phyloP scores from a whole-genome alignment of 2,888 invertebrate genomes.

The Eupithecia dodoneata region DNA sequence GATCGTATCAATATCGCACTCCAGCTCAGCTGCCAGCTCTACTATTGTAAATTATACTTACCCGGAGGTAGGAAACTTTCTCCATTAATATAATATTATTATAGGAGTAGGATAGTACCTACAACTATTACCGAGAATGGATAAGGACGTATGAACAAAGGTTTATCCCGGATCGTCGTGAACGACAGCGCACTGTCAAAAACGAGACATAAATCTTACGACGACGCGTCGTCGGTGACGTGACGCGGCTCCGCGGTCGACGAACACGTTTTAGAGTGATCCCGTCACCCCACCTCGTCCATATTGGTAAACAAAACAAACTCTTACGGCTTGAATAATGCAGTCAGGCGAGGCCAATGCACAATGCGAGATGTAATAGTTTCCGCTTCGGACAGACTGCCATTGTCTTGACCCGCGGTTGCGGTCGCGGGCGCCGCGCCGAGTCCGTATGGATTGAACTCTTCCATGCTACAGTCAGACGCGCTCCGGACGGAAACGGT shows the following conservation, averaged over 20 bases:
- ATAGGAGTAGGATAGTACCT: not conserved
- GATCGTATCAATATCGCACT: not conserved
- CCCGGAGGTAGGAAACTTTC: constrained; percentile 44
- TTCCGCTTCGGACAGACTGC: constrained; percentile 81
- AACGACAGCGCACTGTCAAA: constrained; percentile 69
- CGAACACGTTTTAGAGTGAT: constrained; percentile 59
- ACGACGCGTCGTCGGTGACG: constrained; percentile 63
- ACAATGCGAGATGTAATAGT: constrained; percentile 81
- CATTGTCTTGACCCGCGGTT: constrained; percentile 68
- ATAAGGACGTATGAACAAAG: constrained; percentile 73
- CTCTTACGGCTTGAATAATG: constrained; percentile 81
- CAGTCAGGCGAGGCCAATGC: constrained; percentile 76
- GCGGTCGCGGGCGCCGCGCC: no score
- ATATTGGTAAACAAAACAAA: constrained; percentile 71
- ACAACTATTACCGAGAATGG: constrained; percentile 68
- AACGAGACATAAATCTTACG: constrained; percentile 45
- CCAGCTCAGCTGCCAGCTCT: not conserved
- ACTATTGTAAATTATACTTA: not conserved
- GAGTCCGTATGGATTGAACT: constrained; percentile 59
- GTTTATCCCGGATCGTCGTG: constrained; percentile 75
- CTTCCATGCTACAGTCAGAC: constrained; percentile 63
- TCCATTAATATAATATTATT: constrained; percentile 53
- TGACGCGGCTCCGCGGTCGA: constrained; percentile 52
- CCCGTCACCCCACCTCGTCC: constrained; percentile 72
- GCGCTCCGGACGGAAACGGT: constrained; percentile 59